These are phyloP conservation scores for Kryptopterus vitreolus DNA, from an alignment of 2,797 vertebrate genomes.

Conservation along the genomic window DNA sequence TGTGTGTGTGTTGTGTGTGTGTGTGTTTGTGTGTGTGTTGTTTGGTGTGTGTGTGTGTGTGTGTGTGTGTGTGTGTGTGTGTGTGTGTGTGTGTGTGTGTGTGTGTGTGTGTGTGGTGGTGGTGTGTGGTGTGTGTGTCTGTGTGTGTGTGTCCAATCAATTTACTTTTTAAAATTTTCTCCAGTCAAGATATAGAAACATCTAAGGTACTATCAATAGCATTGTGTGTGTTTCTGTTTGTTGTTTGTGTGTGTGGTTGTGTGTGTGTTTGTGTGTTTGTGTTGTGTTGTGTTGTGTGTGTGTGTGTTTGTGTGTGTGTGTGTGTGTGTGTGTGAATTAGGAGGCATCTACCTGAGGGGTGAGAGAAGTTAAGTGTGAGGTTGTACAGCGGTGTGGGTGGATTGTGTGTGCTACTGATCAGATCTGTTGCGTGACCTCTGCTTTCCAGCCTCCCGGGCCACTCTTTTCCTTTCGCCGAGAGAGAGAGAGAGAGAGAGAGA, in stretches of 20 bases:
- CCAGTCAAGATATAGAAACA: no score
- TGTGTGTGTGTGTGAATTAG: conserved; percentile 1
- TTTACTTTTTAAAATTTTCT: no score
- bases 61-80: no score
- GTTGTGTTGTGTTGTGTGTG: background rate
- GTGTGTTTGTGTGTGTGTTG: no score
- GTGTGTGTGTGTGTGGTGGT: background rate
- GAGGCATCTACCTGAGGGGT: conserved; percentile 1
- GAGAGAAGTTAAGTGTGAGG: conserved; percentile 10
- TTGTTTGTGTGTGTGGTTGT: no score
- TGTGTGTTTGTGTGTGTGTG: conserved; percentile 15
- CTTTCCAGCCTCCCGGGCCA: conserved; percentile 10
- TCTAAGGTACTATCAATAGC: no score
- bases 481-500: background rate
- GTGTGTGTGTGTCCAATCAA: no score
- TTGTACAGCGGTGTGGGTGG: conserved; percentile 28
- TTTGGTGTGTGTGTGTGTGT: no score
- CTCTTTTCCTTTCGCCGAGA: conserved; percentile 6
- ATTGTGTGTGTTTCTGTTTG: no score
- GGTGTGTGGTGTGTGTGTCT: no score
- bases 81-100: no score
- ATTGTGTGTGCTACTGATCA: background rate
- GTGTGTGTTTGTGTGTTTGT: background rate
- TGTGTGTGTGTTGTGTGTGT: no score
- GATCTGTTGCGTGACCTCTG: background rate